phyloP scores from a whole-genome alignment of 1,140 invertebrate species.

The Mesaphorura yosii region DNA sequence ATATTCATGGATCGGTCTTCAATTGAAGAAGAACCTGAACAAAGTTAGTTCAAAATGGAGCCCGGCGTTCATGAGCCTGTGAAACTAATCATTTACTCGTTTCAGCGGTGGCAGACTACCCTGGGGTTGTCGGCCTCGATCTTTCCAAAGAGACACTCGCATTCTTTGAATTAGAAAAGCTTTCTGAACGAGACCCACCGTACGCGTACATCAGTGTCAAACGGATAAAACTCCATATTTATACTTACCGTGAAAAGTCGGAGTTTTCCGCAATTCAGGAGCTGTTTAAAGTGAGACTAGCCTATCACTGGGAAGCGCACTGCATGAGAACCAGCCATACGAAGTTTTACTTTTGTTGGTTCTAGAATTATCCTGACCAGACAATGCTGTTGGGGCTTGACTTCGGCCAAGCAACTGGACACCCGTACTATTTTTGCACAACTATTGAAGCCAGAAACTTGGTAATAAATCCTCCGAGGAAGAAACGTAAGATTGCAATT shows the following conservation, averaged over 20 bases:
- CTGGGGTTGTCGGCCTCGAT: slow-evolving; percentile 22
- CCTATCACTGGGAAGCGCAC: background rate
- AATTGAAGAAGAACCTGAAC: slow-evolving; percentile 8
- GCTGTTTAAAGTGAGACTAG: slow-evolving; percentile 14
- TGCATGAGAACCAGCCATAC: background rate
- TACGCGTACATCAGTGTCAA: slow-evolving; percentile 21
- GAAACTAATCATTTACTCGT: slow-evolving; percentile 2
- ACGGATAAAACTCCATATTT: slow-evolving; percentile 24
- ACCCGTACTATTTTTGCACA: slow-evolving; percentile 20
- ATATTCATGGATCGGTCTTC: too few species aligned
- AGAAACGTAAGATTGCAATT: slow-evolving; percentile 8
- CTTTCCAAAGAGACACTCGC: slow-evolving; percentile 18
- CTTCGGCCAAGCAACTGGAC: slow-evolving; percentile 8
- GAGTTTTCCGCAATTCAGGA: slow-evolving; percentile 24
- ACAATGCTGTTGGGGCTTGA: slow-evolving; percentile 25
- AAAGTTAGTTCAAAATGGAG: slow-evolving; percentile 3
- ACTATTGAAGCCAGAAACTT: slow-evolving; percentile 23
- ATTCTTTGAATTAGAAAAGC: slow-evolving; percentile 20
- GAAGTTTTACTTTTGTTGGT: background rate
- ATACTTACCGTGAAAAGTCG: slow-evolving; percentile 16
- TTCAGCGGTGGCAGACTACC: slow-evolving; percentile 15
- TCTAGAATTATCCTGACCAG: slow-evolving; percentile 26
- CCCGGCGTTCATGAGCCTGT: background rate
- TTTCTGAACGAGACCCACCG: slow-evolving; percentile 10
- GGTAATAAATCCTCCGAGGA: slow-evolving; percentile 22